Percentiles rank a stretch among this genome's conserved stretches.
Evolutionary conservation across 2,888 invertebrate species (phyloP).

Genomic region (Eurois occulta): DNA sequence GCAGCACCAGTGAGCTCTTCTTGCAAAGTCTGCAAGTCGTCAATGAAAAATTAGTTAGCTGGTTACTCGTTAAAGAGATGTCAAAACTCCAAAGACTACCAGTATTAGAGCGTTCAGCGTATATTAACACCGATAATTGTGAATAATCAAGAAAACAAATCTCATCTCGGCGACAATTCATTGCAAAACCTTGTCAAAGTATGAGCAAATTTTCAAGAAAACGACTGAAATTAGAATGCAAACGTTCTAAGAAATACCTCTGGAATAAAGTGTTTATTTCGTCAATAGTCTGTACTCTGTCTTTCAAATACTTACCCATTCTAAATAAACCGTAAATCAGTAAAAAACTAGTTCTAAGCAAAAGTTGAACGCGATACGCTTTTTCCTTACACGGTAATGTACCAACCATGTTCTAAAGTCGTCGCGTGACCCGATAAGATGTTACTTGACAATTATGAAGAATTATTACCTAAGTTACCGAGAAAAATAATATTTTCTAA

Average conservation of each 20-base stretch:
- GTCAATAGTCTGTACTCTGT: neutral
- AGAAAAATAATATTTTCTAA: constrained; percentile 61
- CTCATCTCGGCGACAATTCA: neutral
- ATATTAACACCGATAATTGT: neutral
- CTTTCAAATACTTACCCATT: neutral
- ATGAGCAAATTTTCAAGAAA: neutral
- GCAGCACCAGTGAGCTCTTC: constrained; percentile 96
- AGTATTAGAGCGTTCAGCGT: neutral
- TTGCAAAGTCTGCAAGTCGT: constrained; percentile 93
- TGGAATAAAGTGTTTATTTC: neutral
- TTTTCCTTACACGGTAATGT: constrained; percentile 44
- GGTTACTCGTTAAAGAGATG: neutral
- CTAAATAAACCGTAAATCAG: neutral
- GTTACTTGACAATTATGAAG: constrained; percentile 72
- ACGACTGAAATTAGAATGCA: neutral
- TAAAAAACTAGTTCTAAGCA: neutral
- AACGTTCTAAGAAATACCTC: neutral
- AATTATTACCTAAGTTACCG: constrained; percentile 62
- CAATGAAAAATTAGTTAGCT: neutral
- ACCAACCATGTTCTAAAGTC: constrained; percentile 31
- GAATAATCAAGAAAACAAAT: neutral
- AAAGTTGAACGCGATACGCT: constrained; percentile 44
- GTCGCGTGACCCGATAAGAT: constrained; percentile 71
- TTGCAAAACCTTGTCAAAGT: neutral
- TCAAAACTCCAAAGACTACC: neutral